Evolutionary conservation across 2,113 vertebrate genomes (phyloP).

Genomic region (Malaclemys terrapin): DNA sequence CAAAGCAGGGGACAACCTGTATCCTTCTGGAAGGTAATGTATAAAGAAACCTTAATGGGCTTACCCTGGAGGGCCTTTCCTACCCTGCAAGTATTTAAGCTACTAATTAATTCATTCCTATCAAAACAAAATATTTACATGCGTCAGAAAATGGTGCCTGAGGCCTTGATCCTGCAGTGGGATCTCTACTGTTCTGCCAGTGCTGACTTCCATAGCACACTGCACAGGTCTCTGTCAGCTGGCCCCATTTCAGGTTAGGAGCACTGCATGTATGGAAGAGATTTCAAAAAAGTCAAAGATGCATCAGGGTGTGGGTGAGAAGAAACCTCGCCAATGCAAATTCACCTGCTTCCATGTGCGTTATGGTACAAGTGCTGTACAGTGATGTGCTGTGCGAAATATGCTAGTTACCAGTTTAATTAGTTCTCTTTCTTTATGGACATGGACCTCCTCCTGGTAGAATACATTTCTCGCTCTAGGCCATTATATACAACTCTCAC

Average conservation of each 20-base stretch:
- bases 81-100: constrained; percentile 67
- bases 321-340: constrained; percentile 17
- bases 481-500: background rate
- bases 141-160: constrained; percentile 52
- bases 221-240: background rate
- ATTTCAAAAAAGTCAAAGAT: background rate
- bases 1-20: constrained; percentile 56
- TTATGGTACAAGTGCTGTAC: background rate
- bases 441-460: background rate
- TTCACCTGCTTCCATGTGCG: background rate
- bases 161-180: constrained; percentile 51
- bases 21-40: constrained; percentile 64
- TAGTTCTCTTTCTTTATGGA: background rate
- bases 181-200: constrained; percentile 17
- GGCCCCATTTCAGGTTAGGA: background rate
- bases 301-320: background rate
- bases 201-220: background rate
- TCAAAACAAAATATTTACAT: constrained; percentile 69
- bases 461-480: background rate
- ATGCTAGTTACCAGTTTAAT: background rate
- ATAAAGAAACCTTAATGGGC: constrained; percentile 65
- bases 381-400: rapidly evolving
- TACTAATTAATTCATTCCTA: constrained; percentile 75
- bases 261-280: rapidly evolving
- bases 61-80: constrained; percentile 47